These are phyloP conservation scores for Sorex fumeus DNA, from an alignment of 2,113 vertebrate genomes.

Conservation along the genomic window DNA sequence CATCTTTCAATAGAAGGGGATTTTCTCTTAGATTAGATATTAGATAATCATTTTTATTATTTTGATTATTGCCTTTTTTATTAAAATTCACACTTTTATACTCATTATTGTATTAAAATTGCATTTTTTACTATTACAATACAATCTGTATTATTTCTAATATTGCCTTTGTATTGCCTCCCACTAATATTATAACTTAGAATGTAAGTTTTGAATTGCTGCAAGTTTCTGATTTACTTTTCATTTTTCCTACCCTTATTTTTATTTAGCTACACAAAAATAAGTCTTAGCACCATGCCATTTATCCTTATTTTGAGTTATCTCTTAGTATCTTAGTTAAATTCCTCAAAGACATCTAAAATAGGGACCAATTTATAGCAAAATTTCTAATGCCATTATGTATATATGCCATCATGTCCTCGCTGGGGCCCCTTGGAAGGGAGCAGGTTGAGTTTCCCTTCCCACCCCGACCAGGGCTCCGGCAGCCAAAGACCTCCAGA, in stretches of 20 bases:
- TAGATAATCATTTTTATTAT: background rate
- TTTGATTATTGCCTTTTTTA: background rate
- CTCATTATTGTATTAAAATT: background rate
- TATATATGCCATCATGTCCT: no score
- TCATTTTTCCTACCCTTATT: background rate
- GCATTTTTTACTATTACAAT: background rate
- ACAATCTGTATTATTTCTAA: background rate
- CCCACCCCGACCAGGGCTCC: no score
- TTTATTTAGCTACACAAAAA: background rate
- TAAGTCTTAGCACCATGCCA: background rate
- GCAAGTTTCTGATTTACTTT: background rate
- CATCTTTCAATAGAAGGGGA: background rate
- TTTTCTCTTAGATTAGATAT: slow-evolving; percentile 20
- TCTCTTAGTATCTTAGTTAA: background rate
- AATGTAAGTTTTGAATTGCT: background rate
- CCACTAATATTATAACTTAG: background rate
- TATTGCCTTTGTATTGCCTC: background rate
- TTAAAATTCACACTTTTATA: background rate
- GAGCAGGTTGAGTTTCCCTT: no score
- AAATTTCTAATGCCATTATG: background rate
- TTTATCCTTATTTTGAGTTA: background rate
- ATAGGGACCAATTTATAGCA: background rate
- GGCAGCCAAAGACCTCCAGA: no score
- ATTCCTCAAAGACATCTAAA: background rate
- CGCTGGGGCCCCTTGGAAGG: no score